Base-by-base conservation (phyloP, 2,797 vertebrate species). In the Crenichthys baileyi region DNA sequence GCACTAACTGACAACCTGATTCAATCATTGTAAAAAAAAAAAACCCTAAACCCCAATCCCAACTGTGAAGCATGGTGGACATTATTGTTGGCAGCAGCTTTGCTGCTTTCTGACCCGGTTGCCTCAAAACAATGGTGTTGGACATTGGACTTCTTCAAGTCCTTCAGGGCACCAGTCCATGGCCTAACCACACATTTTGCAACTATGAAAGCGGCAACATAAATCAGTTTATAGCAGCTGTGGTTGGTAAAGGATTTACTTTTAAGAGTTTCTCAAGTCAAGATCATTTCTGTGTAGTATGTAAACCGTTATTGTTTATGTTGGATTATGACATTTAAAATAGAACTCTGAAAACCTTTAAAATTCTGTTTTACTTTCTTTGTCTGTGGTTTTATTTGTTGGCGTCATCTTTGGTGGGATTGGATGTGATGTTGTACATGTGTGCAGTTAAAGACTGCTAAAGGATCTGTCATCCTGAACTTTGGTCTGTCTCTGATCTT, bases 261-360 rank as follows among this genome's bases (percentile, higher is more conserved):
- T 7, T 6, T 3, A 2, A 16, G 6, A 9, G 16, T 53, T 51
- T 16, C 7, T 9, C 1, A 56, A 56, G 22, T 56, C 2, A 53
- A 8, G 53, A 12, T 24, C 0, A 5, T 3, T 2, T 1, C 6
- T 18, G 29, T 61, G 12, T 31, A 2, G 0, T 39, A 0, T 65
- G 20, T 41, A 5, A 22, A 24, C 36, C 0, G 24, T 12, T 65
- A 8, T 22, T 39, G 0, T 56, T 12, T 1, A 2, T 16, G 26
- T 22, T 2, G 58, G 8, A 15, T 31, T 16, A 61, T 4, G 26
- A 5, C 1, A 16, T 15, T 29, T 29, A 29, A 16, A 60, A 13
- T 26, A 0, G 0, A 26, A 58, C 11, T 26, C 0, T 31, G 31
- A 31, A 31, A 12, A 50, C 12, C 12, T 48, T 16, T 60, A 7